Conservation (phyloP, 2,888 invertebrate genomes). For the Lasioglossum malachurum region DNA sequence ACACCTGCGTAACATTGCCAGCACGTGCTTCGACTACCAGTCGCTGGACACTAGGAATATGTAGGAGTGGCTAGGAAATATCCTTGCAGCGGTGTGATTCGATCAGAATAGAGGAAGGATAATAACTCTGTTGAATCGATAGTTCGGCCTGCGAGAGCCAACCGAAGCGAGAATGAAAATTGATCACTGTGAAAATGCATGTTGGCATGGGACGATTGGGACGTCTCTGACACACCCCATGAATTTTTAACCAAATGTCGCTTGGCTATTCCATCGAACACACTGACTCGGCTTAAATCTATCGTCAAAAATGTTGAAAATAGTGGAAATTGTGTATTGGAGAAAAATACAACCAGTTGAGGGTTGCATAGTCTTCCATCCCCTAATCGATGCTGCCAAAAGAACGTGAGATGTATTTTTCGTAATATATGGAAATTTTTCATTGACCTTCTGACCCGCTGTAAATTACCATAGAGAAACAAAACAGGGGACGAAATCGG, state of each 20-base stretch:
- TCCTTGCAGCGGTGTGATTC: conserved; percentile 27
- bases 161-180: conserved; percentile 2
- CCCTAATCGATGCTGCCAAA: neutral
- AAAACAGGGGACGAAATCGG: neutral
- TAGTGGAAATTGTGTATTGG: too few species aligned
- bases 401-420: neutral
- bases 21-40: conserved; percentile 27
- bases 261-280: neutral
- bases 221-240: neutral
- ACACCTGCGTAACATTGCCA: conserved; percentile 21
- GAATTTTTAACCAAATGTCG: neutral
- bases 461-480: neutral
- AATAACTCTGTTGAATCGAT: conserved; percentile 6
- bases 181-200: neutral
- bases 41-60: neutral
- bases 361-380: neutral
- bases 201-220: neutral
- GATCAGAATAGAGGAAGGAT: neutral
- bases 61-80: conserved; percentile 34
- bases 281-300: neutral
- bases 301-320: neutral
- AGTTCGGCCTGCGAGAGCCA: neutral
- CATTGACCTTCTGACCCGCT: neutral
- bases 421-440: neutral
- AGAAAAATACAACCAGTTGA: neutral